Percentiles rank a stretch among this genome's conserved stretches.
Evolutionary conservation across 2,113 vertebrate genomes (phyloP).

Genomic region (Entelurus aequoreus): DNA sequence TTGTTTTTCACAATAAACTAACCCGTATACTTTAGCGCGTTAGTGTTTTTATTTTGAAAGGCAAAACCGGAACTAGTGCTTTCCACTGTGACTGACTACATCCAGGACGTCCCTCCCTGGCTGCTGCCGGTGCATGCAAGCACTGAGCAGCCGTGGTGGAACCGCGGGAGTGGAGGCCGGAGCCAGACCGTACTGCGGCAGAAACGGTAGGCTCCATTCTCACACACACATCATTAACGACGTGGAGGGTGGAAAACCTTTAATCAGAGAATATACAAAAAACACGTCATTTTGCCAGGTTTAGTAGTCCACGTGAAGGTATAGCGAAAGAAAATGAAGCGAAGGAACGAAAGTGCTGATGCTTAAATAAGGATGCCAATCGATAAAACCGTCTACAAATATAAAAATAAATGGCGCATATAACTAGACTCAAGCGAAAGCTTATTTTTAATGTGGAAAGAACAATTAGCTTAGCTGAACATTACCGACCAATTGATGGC

Average conservation of each 20-base stretch:
- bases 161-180: constrained; percentile 47
- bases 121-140: background rate
- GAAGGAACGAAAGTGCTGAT: constrained; percentile 11
- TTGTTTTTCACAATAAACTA: constrained; percentile 31
- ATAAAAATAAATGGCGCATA: background rate
- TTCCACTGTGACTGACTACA: background rate
- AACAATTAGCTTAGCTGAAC: background rate
- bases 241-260: background rate
- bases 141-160: constrained; percentile 44
- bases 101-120: background rate
- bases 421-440: no score
- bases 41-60: constrained; percentile 40
- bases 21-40: no score
- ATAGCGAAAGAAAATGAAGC: background rate
- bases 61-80: background rate
- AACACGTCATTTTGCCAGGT: background rate
- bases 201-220: constrained; percentile 37
- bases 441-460: background rate
- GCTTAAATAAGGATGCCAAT: constrained; percentile 19
- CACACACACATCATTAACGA: constrained; percentile 25
- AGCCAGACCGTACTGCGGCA: constrained; percentile 35
- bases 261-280: background rate
- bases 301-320: constrained; percentile 25
- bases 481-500: background rate
- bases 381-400: background rate